Conservation (phyloP, 2,113 vertebrate species). For the Pyrgilauda ruficollis region DNA sequence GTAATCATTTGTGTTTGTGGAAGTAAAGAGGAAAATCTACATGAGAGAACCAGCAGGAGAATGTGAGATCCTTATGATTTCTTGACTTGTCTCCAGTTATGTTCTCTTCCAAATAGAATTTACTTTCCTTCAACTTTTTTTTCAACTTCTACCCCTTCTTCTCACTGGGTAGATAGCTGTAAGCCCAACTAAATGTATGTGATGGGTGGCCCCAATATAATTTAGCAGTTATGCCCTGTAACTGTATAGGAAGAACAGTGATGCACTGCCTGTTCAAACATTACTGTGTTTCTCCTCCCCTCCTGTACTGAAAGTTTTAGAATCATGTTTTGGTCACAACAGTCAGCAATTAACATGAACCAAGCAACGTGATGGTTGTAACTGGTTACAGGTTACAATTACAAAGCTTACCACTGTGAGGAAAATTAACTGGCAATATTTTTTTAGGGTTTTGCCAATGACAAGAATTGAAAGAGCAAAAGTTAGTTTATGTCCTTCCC, state of each 20-base stretch:
- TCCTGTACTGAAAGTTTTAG: not conserved
- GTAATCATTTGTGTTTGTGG: not conserved
- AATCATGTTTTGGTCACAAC: not conserved
- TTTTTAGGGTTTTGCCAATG: conserved; percentile 25
- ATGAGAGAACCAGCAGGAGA: not conserved
- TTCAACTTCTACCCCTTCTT: not conserved
- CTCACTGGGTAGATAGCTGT: not conserved
- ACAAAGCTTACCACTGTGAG: conserved; percentile 20
- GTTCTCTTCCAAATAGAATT: not conserved
- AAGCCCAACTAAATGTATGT: not conserved
- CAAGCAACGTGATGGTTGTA: not conserved
- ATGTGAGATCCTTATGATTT: not conserved
- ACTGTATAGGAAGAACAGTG: not conserved
- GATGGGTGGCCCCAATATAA: not conserved
- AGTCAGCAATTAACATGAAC: not conserved
- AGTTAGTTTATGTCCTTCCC: conserved; percentile 23
- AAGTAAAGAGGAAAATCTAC: not conserved
- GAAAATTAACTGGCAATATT: conserved; percentile 48
- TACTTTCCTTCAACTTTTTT: not conserved
- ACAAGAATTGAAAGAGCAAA: not conserved
- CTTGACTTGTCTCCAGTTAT: not conserved
- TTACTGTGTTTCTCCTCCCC: not conserved
- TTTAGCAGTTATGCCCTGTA: not conserved
- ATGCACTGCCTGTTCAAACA: not conserved
- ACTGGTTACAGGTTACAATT: conserved; percentile 45